Conservation (phyloP, 1,140 invertebrate genomes). For the Tenebrio molitor region DNA sequence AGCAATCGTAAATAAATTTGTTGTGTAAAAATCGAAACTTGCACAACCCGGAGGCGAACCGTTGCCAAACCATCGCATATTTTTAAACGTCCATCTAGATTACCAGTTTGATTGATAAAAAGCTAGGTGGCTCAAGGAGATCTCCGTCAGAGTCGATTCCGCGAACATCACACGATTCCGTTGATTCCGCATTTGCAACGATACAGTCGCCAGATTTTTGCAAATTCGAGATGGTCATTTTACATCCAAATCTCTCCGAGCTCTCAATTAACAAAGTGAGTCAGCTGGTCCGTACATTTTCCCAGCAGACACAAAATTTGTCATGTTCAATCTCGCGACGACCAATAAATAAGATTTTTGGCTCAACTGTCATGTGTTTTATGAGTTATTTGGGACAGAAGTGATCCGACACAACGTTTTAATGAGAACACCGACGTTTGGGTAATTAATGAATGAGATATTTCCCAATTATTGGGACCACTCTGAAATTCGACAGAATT, state of each 20-base stretch:
- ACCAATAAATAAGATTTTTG: slow-evolving; percentile 16
- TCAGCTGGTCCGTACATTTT: not conserved
- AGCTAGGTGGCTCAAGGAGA: slow-evolving; percentile 3
- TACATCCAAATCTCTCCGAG: too few species aligned
- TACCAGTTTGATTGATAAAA: slow-evolving; percentile 1
- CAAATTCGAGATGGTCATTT: too few species aligned
- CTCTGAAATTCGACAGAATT: slow-evolving; percentile 8
- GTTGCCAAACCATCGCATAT: slow-evolving; percentile 22
- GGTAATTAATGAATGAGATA: slow-evolving; percentile 11
- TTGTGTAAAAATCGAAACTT: slow-evolving; percentile 27
- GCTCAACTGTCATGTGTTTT: too few species aligned
- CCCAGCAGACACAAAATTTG: slow-evolving; percentile 4
- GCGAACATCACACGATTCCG: not conserved
- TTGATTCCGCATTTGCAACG: not conserved
- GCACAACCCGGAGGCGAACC: slow-evolving; percentile 20
- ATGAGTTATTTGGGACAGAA: not conserved
- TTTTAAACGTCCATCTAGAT: slow-evolving; percentile 29
- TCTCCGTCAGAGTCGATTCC: not conserved
- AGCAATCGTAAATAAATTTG: slow-evolving; percentile 31
- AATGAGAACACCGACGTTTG: not conserved
- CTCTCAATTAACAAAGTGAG: too few species aligned
- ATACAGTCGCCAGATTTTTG: not conserved
- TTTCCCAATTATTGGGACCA: slow-evolving; percentile 17
- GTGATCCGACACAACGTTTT: not conserved
- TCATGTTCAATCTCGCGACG: not conserved